phyloP scores from a whole-genome alignment of 2,888 invertebrate genomes.

The Machimus rusticus region DNA sequence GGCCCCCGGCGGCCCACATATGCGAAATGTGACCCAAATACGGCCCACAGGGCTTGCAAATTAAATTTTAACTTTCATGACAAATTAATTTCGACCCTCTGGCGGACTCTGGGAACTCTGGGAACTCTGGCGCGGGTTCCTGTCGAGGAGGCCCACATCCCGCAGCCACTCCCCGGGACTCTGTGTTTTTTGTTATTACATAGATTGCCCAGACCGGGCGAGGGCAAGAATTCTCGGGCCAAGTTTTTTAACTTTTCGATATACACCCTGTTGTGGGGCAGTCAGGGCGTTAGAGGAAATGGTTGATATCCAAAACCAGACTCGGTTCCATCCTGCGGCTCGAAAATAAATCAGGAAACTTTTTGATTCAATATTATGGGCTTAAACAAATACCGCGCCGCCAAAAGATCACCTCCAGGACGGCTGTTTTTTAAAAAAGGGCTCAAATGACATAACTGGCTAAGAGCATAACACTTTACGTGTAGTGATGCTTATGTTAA shows the following conservation, averaged over 20 bases:
- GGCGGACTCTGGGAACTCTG: background rate
- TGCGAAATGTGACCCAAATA: background rate
- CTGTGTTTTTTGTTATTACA: background rate
- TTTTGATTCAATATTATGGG: background rate
- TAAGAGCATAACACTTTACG: too few species aligned
- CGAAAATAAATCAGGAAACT: background rate
- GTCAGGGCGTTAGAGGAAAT: background rate
- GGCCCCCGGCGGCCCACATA: background rate
- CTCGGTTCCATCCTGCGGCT: background rate
- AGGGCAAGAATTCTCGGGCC: background rate
- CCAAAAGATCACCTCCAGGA: background rate
- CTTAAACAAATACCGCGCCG: background rate
- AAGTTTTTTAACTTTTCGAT: background rate
- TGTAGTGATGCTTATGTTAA: too few species aligned
- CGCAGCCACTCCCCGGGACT: background rate
- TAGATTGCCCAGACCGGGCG: background rate
- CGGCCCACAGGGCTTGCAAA: background rate
- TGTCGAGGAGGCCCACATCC: background rate
- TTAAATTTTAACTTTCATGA: constrained; percentile 33
- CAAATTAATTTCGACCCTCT: constrained; percentile 18
- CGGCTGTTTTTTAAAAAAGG: too few species aligned
- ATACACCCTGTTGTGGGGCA: background rate
- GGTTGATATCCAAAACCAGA: background rate
- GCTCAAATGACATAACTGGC: too few species aligned
- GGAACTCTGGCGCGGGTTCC: background rate